Percentiles rank a stretch among this genome's conserved stretches.
phyloP scores from a whole-genome alignment of 2,888 invertebrate genomes.

The Anagyrus pseudococci region DNA sequence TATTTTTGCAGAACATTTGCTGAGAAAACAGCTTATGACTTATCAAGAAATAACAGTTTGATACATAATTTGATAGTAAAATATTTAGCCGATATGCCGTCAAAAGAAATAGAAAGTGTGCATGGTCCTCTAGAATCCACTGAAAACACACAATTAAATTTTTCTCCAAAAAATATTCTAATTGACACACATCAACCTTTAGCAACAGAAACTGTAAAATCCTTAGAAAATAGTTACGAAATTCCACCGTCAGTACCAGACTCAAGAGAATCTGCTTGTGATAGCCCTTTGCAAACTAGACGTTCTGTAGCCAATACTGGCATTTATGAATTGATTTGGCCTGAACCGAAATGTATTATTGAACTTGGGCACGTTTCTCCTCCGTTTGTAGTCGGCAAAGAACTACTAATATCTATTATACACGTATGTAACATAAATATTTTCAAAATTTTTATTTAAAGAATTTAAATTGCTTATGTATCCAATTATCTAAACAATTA shows the following conservation, averaged over 20 bases:
- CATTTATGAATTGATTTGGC: slow-evolving; percentile 64
- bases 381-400: slow-evolving; percentile 61
- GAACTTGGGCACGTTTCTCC: slow-evolving; percentile 62
- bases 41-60: slow-evolving; percentile 50
- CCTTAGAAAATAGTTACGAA: slow-evolving; percentile 55
- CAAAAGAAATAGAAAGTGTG: slow-evolving; percentile 54
- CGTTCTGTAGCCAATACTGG: slow-evolving; percentile 45
- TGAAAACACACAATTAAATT: slow-evolving; percentile 46
- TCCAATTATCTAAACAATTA: background rate
- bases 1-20: slow-evolving; percentile 52
- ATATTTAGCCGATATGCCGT: slow-evolving; percentile 47
- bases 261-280: slow-evolving; percentile 46
- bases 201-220: slow-evolving; percentile 56
- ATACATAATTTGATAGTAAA: slow-evolving; percentile 52
- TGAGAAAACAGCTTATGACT: slow-evolving; percentile 56
- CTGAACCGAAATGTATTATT: slow-evolving; percentile 66
- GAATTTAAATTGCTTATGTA: background rate
- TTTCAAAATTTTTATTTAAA: background rate
- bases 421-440: slow-evolving; percentile 45
- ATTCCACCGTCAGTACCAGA: slow-evolving; percentile 38
- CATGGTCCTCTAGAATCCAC: slow-evolving; percentile 50
- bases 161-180: slow-evolving; percentile 51
- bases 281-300: slow-evolving; percentile 49
- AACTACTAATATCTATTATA: slow-evolving; percentile 62
- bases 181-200: slow-evolving; percentile 54